A percentile compares a stretch with the other conserved stretches of the same genome.
These are phyloP conservation scores for Herminia tarsipennalis DNA, from an alignment of 2,888 invertebrate species.

Conservation along the genomic window DNA sequence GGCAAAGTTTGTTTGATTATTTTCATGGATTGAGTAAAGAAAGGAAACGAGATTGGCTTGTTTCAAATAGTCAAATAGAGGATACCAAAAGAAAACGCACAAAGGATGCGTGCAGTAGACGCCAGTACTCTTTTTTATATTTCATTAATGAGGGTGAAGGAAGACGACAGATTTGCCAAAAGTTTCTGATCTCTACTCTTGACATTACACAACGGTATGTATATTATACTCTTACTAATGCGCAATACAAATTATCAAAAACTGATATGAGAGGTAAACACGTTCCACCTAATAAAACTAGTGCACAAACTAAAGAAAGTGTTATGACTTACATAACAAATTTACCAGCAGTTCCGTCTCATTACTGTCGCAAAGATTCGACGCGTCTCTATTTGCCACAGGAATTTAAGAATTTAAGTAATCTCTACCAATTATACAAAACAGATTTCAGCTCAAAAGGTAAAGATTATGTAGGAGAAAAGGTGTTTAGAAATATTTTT, in stretches of 20 bases:
- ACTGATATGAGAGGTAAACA: neutral
- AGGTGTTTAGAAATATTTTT: neutral
- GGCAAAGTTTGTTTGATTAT: neutral
- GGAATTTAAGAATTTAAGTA: neutral
- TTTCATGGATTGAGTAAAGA: neutral
- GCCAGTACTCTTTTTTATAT: neutral
- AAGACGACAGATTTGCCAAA: neutral
- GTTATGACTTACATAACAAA: neutral
- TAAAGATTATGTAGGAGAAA: neutral
- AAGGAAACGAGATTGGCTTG: neutral
- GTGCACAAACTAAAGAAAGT: neutral
- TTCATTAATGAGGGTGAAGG: neutral
- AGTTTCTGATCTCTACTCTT: neutral
- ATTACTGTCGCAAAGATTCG: neutral
- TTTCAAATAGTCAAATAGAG: neutral
- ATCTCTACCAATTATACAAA: neutral
- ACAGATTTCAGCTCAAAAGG: neutral
- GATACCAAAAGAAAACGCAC: neutral
- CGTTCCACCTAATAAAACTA: neutral
- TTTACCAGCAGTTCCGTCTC: neutral
- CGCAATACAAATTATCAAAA: neutral
- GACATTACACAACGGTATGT: neutral
- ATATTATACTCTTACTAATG: neutral
- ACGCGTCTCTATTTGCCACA: neutral
- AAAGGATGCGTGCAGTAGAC: neutral